Percentiles rank a stretch among this genome's conserved stretches.
These are phyloP conservation scores for Dendrolimus kikuchii DNA, from an alignment of 1,140 invertebrate genomes.

Conservation along the genomic window DNA sequence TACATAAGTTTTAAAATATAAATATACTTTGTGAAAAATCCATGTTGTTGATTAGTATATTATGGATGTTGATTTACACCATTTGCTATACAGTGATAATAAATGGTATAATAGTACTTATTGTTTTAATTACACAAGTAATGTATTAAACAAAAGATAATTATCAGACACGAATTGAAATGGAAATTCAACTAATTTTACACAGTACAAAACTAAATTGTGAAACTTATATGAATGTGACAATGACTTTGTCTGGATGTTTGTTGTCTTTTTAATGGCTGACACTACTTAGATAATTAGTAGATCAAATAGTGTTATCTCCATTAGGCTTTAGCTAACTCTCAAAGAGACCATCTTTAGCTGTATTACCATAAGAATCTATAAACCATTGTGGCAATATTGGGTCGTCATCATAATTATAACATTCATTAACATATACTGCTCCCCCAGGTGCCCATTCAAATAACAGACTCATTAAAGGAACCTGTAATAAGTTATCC, in stretches of 20 bases:
- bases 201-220: no score
- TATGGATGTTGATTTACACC: conserved; percentile 69
- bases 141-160: no score
- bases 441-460: conserved; percentile 37
- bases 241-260: no score
- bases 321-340: not conserved
- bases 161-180: no score
- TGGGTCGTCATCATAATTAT: conserved; percentile 48
- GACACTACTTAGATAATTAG: no score
- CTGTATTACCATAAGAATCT: conserved; percentile 26
- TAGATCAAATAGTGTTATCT: not conserved
- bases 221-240: no score
- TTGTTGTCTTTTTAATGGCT: no score
- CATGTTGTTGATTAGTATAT: conserved; percentile 68
- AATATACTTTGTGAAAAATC: conserved; percentile 47
- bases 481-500: conserved; percentile 32
- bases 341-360: not conserved
- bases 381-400: conserved; percentile 48
- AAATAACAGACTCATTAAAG: conserved; percentile 39
- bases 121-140: conserved; percentile 11
- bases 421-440: conserved; percentile 31
- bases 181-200: no score
- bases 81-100: conserved; percentile 67
- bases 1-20: conserved; percentile 48
- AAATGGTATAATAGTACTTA: conserved; percentile 56